A percentile compares a stretch with the other conserved stretches of the same genome.
These are phyloP conservation scores for Drosophila paramelanica DNA, from an alignment of 2,888 invertebrate species.

Conservation along the genomic window DNA sequence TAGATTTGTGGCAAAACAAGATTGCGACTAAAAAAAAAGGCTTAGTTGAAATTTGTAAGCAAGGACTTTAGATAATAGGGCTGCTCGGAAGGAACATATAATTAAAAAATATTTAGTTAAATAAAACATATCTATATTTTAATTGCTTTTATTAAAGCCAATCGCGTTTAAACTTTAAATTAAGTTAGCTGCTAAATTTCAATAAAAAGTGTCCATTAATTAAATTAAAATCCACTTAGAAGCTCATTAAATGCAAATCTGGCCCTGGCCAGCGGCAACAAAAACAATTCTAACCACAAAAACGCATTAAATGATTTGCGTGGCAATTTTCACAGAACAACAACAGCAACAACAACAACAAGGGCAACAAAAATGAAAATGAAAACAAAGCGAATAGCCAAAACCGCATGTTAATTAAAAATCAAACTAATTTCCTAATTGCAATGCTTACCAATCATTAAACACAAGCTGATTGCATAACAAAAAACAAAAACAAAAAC, in stretches of 20 bases:
- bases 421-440: slow-evolving; percentile 82
- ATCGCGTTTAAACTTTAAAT: slow-evolving; percentile 26
- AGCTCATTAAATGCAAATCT: slow-evolving; percentile 79
- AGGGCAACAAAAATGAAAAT: slow-evolving; percentile 23
- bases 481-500: slow-evolving; percentile 20
- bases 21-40: slow-evolving; percentile 48
- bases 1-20: slow-evolving; percentile 52
- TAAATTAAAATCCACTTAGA: slow-evolving; percentile 79
- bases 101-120: too few relatives aligned
- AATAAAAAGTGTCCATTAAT: slow-evolving; percentile 60
- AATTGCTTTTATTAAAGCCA: slow-evolving; percentile 20
- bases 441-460: slow-evolving; percentile 78
- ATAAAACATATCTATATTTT: neutral
- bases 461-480: slow-evolving; percentile 61
- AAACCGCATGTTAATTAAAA: slow-evolving; percentile 81
- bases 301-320: slow-evolving; percentile 77
- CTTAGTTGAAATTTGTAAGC: slow-evolving; percentile 45
- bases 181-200: slow-evolving; percentile 18
- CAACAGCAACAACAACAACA: slow-evolving; percentile 38
- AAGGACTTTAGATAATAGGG: neutral
- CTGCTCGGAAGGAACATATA: neutral
- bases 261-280: slow-evolving; percentile 29
- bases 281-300: slow-evolving; percentile 78
- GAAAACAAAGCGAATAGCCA: slow-evolving; percentile 43
- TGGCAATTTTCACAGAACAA: slow-evolving; percentile 44